A percentile compares a stretch with the other conserved stretches of the same genome.
Conservation (phyloP, 2,113 vertebrate genomes). For the Corydoras maculifer region DNA sequence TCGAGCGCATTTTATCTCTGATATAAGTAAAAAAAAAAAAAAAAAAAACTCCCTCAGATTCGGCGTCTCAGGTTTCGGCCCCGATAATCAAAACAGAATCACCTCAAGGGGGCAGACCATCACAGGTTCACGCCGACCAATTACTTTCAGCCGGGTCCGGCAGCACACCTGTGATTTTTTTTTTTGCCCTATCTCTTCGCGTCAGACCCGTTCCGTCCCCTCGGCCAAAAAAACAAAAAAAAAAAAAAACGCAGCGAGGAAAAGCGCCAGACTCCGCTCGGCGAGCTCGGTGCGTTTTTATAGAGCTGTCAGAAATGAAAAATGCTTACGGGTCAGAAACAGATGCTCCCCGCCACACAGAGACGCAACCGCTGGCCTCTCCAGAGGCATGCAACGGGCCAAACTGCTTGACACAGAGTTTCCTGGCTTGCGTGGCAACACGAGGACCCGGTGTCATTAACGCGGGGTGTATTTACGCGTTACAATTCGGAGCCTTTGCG, state of each 20-base stretch:
- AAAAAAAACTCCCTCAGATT: conserved; percentile 33
- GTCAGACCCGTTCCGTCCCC: background rate
- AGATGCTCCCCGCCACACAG: background rate
- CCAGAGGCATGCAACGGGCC: background rate
- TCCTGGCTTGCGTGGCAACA: no score
- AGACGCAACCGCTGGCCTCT: background rate
- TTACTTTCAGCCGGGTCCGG: conserved; percentile 29
- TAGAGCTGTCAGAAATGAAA: conserved; percentile 30
- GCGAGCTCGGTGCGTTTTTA: conserved; percentile 19
- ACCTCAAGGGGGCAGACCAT: conserved; percentile 23
- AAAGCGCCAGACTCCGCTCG: conserved; percentile 16
- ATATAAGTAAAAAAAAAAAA: conserved; percentile 36
- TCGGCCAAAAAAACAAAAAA: background rate
- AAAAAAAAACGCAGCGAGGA: background rate
- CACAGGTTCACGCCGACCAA: conserved; percentile 22
- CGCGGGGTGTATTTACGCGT: no score
- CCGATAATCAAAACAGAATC: conserved; percentile 45
- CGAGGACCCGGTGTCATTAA: no score
- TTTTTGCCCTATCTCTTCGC: conserved; percentile 4
- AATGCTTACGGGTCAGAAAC: conserved; percentile 8
- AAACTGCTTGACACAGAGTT: no score
- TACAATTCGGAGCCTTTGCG: no score
- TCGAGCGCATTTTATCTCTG: conserved; percentile 47
- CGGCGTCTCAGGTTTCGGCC: conserved; percentile 34
- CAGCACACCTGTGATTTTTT: conserved; percentile 6